These are phyloP conservation scores for Neolamprologus tretocephalus DNA, from an alignment of 2,113 vertebrate species.

Conservation along the genomic window DNA sequence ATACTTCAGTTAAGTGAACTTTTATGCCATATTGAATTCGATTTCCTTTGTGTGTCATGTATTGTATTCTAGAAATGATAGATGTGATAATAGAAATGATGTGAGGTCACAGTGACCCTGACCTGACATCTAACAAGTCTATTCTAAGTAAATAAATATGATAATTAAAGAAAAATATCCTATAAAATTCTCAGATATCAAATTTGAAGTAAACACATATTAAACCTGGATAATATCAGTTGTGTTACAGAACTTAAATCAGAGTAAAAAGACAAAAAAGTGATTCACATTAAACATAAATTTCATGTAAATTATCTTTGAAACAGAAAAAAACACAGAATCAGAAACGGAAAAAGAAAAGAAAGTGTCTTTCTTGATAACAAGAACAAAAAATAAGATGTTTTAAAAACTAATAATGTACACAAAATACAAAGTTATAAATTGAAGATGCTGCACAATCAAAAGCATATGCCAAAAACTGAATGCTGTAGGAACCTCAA, in stretches of 20 bases:
- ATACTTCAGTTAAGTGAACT: neutral
- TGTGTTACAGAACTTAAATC: neutral
- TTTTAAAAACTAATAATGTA: neutral
- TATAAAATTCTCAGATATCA: neutral
- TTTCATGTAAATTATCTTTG: neutral
- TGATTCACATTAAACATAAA: neutral
- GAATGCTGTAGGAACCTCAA: neutral
- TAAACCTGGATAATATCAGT: neutral
- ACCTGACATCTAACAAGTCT: neutral
- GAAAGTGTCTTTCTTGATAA: neutral
- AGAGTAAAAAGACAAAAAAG: neutral
- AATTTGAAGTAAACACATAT: neutral
- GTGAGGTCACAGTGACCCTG: neutral
- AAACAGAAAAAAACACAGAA: neutral
- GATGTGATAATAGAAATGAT: neutral
- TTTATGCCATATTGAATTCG: neutral
- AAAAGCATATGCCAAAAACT: neutral
- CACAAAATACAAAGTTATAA: neutral
- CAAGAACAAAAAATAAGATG: neutral
- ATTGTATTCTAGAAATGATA: neutral
- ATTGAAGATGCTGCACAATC: neutral
- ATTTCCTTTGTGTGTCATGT: neutral
- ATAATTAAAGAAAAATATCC: rapidly evolving
- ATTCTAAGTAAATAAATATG: neutral
- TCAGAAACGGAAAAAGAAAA: neutral